Conservation (phyloP, 2,888 invertebrate genomes). For the Lymantria monacha region DNA sequence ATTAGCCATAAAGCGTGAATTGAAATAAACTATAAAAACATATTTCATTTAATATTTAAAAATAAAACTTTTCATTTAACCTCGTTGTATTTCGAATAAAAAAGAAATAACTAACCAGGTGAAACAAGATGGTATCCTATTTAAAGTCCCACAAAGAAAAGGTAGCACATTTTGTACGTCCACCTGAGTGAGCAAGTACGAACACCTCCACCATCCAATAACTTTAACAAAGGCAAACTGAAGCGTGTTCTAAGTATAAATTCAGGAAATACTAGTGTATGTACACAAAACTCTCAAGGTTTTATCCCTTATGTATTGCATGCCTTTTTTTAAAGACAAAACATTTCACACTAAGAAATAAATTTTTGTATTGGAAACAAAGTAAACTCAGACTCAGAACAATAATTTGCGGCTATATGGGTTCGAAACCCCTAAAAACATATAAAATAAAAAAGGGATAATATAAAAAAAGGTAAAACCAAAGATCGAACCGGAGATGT, state of each 20-base stretch:
- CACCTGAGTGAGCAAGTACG: conserved; percentile 17
- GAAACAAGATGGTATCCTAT: conserved; percentile 14
- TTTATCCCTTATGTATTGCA: too few species aligned
- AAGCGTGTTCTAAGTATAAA: not conserved
- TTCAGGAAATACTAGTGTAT: not conserved
- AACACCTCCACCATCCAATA: conserved; percentile 13
- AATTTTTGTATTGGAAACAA: too few species aligned
- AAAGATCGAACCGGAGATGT: too few species aligned
- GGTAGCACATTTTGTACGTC: conserved; percentile 7
- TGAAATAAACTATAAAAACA: not conserved
- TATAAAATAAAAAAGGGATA: too few species aligned
- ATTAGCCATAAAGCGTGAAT: not conserved
- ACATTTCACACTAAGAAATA: too few species aligned
- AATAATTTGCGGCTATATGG: too few species aligned
- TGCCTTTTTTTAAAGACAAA: too few species aligned
- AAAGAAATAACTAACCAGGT: conserved; percentile 9
- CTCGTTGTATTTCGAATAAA: conserved; percentile 2
- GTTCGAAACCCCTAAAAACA: too few species aligned
- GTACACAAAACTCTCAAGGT: not conserved
- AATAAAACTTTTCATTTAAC: not conserved
- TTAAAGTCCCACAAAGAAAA: conserved; percentile 16
- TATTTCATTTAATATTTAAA: not conserved
- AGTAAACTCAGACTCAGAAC: too few species aligned
- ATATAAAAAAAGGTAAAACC: too few species aligned
- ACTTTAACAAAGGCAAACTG: conserved; percentile 13